Conservation (phyloP, 2,797 vertebrate genomes). For the Delichon dasypus region DNA sequence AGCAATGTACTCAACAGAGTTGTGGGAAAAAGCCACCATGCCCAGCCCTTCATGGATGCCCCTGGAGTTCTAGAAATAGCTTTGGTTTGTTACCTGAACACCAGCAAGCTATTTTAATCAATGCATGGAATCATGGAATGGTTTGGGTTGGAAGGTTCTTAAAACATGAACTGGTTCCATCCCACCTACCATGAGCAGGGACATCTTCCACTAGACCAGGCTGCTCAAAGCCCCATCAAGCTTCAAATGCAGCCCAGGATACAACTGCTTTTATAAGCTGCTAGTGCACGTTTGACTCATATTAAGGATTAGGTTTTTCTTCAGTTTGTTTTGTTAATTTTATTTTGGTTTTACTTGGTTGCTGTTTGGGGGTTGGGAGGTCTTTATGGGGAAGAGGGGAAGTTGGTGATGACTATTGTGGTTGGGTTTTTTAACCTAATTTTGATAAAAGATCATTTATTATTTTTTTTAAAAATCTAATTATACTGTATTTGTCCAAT, state of each 20-base stretch:
- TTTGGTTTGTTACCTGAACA: not conserved
- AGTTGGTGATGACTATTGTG: not conserved
- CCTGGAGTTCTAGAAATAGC: not conserved
- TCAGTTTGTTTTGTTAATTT: not conserved
- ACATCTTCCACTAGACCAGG: not conserved
- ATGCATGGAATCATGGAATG: not conserved
- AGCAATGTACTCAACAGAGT: not conserved
- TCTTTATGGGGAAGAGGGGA: not conserved
- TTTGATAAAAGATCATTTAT: not conserved
- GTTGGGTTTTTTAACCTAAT: not conserved
- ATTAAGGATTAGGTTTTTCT: not conserved
- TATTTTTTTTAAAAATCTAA: not conserved
- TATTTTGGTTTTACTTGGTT: not conserved
- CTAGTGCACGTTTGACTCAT: rapidly evolving
- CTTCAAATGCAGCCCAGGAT: not conserved
- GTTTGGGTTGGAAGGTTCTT: too few species aligned
- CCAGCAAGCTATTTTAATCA: not conserved
- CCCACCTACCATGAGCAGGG: too few species aligned
- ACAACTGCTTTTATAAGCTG: not conserved
- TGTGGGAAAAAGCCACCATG: not conserved
- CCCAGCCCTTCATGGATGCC: not conserved
- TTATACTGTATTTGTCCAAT: not conserved
- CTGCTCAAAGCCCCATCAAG: rapidly evolving
- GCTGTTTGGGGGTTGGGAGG: not conserved
- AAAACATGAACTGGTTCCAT: too few species aligned